Evolutionary conservation across 2,113 vertebrate genomes (phyloP).

Genomic region (Falco punctatus): DNA sequence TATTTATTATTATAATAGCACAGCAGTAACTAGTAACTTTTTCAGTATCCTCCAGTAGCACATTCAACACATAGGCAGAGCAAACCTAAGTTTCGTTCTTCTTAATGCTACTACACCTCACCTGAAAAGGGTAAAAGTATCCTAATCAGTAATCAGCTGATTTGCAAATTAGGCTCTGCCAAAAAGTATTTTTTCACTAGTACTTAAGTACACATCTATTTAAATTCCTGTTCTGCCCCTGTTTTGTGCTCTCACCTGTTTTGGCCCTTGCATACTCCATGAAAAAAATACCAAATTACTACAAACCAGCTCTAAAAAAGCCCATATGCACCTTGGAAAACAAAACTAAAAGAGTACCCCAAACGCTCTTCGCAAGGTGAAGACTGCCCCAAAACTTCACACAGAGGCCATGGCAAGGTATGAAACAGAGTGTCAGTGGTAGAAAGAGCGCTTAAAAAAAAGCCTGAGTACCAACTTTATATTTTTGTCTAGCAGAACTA

Average conservation of each 20-base stretch:
- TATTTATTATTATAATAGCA: neutral
- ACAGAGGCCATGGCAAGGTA: neutral
- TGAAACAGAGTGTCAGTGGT: neutral
- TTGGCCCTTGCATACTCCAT: neutral
- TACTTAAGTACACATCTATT: neutral
- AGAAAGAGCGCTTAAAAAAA: neutral
- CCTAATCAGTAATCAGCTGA: neutral
- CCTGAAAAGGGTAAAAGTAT: neutral
- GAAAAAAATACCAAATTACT: neutral
- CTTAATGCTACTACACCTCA: neutral
- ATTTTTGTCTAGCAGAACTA: neutral
- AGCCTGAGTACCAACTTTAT: neutral
- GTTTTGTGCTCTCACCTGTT: neutral
- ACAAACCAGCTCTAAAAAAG: neutral
- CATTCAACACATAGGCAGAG: neutral
- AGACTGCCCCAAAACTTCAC: neutral
- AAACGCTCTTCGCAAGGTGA: neutral
- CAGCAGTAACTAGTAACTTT: neutral
- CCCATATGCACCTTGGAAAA: neutral
- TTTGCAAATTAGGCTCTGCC: neutral
- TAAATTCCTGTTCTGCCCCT: neutral
- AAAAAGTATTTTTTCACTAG: neutral
- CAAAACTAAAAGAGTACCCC: neutral
- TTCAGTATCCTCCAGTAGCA: neutral
- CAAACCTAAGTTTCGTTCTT: neutral